A percentile compares a stretch with the other conserved stretches of the same genome.
These are phyloP conservation scores for Nothoprocta pentlandii DNA, from an alignment of 2,113 vertebrate species.

Conservation along the genomic window DNA sequence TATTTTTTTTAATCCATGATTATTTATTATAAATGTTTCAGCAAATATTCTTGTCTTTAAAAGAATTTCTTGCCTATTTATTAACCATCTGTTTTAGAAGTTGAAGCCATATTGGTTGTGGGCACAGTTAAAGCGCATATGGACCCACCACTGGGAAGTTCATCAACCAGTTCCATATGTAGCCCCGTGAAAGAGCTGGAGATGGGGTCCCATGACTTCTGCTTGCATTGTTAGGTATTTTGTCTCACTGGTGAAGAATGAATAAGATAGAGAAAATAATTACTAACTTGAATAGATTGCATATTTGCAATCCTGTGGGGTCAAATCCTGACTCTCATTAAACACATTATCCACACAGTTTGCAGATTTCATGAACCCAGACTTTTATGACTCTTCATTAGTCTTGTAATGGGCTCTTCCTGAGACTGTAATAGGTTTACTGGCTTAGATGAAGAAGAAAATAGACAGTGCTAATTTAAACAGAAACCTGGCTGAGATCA, in stretches of 20 bases:
- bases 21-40: neutral
- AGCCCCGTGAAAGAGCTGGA: neutral
- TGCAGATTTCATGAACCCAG: neutral
- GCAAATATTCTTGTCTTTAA: neutral
- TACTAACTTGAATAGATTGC: neutral
- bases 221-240: neutral
- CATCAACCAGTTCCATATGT: slow-evolving; percentile 29
- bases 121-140: neutral
- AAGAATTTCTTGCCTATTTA: neutral
- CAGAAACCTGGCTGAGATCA: neutral
- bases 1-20: neutral
- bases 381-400: neutral
- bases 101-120: slow-evolving; percentile 12
- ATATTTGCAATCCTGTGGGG: neutral
- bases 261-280: neutral
- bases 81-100: neutral
- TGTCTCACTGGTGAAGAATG: neutral
- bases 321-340: neutral
- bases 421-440: neutral
- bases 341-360: neutral
- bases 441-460: neutral
- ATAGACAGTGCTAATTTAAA: neutral
- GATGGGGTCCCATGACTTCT: neutral
- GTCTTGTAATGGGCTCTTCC: neutral
- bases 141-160: neutral